Evolutionary conservation across 2,888 invertebrate species (phyloP), one percentile per base, ranked within the genome.

Genomic region (Trissoscelio sp.): DNA sequence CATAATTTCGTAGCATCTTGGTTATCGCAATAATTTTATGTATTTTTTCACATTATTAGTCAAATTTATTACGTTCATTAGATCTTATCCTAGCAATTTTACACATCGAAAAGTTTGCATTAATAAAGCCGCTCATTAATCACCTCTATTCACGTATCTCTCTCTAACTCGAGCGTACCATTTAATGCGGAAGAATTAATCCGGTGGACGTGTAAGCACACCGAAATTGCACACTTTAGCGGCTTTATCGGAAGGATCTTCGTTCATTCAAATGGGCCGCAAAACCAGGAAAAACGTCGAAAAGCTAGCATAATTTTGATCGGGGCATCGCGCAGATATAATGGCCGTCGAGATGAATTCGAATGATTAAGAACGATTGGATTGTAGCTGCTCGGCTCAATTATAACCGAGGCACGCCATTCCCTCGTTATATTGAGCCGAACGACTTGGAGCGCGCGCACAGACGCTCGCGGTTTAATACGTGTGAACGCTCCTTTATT

Each of bases 401-500:
- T 91, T 90, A 91, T 87, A 87, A 88, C 78, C 86, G 79, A 83
- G 85, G 86, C 91, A 91, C 91, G 91, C 91, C 85, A 91, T 91
- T 90, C 90, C 88, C 91, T 91, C 91, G 90, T 91, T 91, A 91
- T 88, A 88, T 84, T 85, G 85, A 84, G 84, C 83, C 83, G 81
- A 74, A 81, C 81, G 69, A 77, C 75, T 78, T 73, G 78, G 58
- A 81, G 67, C 74, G 75, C 79, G 85, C 85, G 83, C 83, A 85
- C 87, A 85, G 87, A 85, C 86, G 86, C 86, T 84, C 86, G 83
- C 85, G 85, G 82, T 88, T 89, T 90, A 88, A 90, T 88, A 89
- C 87, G 88, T 89, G 88, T 89, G 90, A 90, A 89, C 89, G 90
- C 90, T 89, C 89, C 90, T 91, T 91, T 90, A 90, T 91, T 90